phyloP scores from a whole-genome alignment of 1,140 invertebrate species.

The Mizuhopecten yessoensis region DNA sequence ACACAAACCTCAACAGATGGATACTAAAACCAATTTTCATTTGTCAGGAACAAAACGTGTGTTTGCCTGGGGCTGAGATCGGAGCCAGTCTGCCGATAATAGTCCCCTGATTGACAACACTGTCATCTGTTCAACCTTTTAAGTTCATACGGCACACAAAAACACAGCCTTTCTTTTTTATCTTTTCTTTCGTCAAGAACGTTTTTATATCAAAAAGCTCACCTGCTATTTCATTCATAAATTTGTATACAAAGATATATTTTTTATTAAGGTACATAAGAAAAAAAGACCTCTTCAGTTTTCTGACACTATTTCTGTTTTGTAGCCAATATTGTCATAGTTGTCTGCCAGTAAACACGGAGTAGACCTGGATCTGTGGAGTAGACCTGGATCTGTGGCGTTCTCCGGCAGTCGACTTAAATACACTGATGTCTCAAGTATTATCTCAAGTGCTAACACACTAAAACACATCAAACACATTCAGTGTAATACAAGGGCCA shows the following conservation, averaged over 20 bases:
- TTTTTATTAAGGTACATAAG: background rate
- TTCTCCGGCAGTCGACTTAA: no score
- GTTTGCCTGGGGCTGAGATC: conserved; percentile 7
- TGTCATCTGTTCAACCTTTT: conserved; percentile 38
- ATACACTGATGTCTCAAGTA: background rate
- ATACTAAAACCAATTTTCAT: conserved; percentile 28
- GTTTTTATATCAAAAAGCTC: background rate
- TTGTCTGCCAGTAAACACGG: background rate
- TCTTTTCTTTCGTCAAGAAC: background rate
- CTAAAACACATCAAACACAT: background rate
- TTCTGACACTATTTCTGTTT: background rate
- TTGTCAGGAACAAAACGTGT: conserved; percentile 19
- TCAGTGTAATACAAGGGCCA: background rate
- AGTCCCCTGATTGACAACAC: background rate
- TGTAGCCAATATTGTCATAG: background rate
- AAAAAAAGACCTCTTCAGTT: background rate
- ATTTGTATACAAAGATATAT: background rate
- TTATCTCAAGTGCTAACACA: background rate
- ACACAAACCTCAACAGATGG: conserved; percentile 37
- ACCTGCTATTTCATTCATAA: conserved; percentile 23
- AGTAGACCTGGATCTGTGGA: background rate
- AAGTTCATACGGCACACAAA: conserved; percentile 14
- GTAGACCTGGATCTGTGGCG: background rate
- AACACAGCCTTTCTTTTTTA: background rate
- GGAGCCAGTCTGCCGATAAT: background rate